These are phyloP conservation scores for Aurelia sp. DNA, from an alignment of 30 jellyfish, hydroid and myxozoan species.

Conservation along the genomic window DNA sequence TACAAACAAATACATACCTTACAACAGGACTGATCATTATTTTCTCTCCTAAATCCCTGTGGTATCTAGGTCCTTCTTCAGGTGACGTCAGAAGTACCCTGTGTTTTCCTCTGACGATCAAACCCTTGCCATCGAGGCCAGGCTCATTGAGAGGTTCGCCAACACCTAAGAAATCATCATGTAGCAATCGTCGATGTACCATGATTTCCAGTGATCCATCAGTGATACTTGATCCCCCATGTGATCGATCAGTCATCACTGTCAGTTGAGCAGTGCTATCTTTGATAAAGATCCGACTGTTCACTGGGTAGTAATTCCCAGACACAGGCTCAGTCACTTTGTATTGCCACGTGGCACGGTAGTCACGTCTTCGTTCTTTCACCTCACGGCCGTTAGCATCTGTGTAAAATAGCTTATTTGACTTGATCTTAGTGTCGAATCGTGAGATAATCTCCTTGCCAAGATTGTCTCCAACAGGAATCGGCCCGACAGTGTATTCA, in stretches of 20 bases:
- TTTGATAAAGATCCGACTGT: conserved; percentile 87
- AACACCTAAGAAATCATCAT: conserved; percentile 96
- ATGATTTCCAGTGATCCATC: conserved; percentile 92
- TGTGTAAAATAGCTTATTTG: conserved; percentile 84
- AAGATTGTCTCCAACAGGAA: conserved; percentile 83
- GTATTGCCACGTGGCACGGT: conserved; percentile 90
- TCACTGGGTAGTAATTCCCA: conserved; percentile 94
- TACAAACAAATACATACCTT: conserved; percentile 50
- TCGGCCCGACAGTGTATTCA: conserved; percentile 95
- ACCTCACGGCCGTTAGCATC: conserved; percentile 98
- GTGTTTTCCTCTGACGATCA: conserved; percentile 81
- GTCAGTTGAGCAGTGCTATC: conserved; percentile 88
- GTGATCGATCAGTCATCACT: conserved; percentile 95
- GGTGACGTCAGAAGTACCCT: conserved; percentile 85
- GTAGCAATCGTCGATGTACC: conserved; percentile 89
- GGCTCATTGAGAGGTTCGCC: conserved; percentile 96
- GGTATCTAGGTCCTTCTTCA: conserved; percentile 80
- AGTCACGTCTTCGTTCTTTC: conserved; percentile 81
- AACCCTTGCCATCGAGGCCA: conserved; percentile 90
- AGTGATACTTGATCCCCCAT: conserved; percentile 88
- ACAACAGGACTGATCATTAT: conserved; percentile 68
- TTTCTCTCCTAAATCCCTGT: conserved; percentile 80
- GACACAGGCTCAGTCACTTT: conserved; percentile 88
- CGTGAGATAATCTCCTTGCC: conserved; percentile 92
- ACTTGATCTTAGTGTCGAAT: conserved; percentile 81